A percentile compares a stretch with the other conserved stretches of the same genome.
These are phyloP conservation scores for Boleophthalmus pectinirostris DNA, from an alignment of 2,113 vertebrate species.

Conservation along the genomic window DNA sequence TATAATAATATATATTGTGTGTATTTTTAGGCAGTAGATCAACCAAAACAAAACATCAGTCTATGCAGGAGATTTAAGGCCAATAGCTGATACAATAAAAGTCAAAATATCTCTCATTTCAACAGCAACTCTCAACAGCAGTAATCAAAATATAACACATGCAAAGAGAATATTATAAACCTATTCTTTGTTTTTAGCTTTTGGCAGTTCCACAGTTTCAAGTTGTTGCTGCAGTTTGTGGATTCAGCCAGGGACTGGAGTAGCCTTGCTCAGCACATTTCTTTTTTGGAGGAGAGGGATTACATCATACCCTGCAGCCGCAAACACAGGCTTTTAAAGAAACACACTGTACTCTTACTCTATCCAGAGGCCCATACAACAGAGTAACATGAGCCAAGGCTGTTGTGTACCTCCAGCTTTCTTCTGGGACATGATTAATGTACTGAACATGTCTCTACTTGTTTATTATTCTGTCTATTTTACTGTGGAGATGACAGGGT, in stretches of 20 bases:
- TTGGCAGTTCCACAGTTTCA: neutral
- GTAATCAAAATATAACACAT: neutral
- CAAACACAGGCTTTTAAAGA: constrained; percentile 21
- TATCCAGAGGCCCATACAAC: no score
- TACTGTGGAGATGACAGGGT: constrained; percentile 17
- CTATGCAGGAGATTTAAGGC: no score
- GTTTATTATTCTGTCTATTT: constrained; percentile 16
- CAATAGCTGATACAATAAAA: no score
- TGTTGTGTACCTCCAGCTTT: constrained; percentile 3
- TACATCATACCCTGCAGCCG: constrained; percentile 58
- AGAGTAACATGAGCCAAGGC: constrained; percentile 1
- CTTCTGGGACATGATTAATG: constrained; percentile 22
- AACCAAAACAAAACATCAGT: no score
- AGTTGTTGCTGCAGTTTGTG: constrained; percentile 47
- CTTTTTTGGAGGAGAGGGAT: constrained; percentile 44
- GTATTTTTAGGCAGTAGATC: no score
- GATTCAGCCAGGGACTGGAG: constrained; percentile 33
- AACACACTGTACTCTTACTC: constrained; percentile 21
- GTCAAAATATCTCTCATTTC: no score
- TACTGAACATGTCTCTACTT: constrained; percentile 3
- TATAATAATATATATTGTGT: no score
- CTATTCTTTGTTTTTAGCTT: neutral
- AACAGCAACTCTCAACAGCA: neutral
- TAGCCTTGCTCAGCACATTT: constrained; percentile 26
- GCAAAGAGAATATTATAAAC: neutral